Evolutionary conservation across 2,888 invertebrate species (phyloP), one percentile per base, ranked within the genome.

Genomic region (Pollenia amentaria): DNA sequence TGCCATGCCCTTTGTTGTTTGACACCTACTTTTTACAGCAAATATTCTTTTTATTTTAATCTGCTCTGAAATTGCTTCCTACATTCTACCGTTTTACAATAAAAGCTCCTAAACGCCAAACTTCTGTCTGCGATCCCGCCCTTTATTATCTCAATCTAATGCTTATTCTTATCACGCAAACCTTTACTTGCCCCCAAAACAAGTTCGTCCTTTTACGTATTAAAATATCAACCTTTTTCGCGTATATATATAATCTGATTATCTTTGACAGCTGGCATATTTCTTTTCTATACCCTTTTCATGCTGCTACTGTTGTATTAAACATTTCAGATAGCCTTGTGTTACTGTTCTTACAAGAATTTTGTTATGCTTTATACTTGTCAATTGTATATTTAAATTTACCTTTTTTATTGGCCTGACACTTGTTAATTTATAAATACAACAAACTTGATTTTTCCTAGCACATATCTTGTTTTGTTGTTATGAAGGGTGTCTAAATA

Each of bases 381-480:
- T 64, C 72, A 64, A 80, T 80, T 44, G 73, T 80, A 55, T 53
- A 72, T 64, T 53, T 64, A 29, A 72, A 79, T 64, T 79, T 79
- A 72, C 55, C 72, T 73, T 81, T 65, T 48, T 48, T 16, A 16
- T 48, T 65, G 57, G 40, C 40, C 65, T 81, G 48, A 40, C 57
- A 55, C 65, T 57, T 57, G 21, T 14, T 29, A 9, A 6, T 18
- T 11, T 14, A 16, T 2, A n/a, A 44, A 29, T 29, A 29, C 29
- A 51, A 40, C 38, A 69, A 48, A n/a, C 48, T 51, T 16, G 38
- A 10, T 14, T 48, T 48, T 64, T 29, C 18, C 18, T 29, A 3
- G 29, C 4, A 29, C 29, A 6, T 0, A 29, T 29, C 29, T 29
- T 29, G 29, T 29, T 29, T 29, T 29, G 29, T 29, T 29, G 29